A percentile compares a stretch with the other conserved stretches of the same genome.
Evolutionary conservation across 2,888 invertebrate genomes (phyloP).

Genomic region (Isoperla grammatica): DNA sequence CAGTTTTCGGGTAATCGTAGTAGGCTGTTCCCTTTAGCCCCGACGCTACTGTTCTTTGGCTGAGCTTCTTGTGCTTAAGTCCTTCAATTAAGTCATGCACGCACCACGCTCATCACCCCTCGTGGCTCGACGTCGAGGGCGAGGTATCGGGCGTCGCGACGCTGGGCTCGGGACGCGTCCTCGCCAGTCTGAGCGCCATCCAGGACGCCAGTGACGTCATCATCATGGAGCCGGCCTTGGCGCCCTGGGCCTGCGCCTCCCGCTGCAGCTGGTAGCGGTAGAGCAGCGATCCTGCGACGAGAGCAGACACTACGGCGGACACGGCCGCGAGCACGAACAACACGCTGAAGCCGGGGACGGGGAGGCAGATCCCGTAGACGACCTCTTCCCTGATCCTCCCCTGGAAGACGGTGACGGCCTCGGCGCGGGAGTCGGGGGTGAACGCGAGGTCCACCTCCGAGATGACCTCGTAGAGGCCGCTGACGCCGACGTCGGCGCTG

Average conservation of each 20-base stretch:
- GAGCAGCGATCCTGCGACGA: slow-evolving; percentile 78
- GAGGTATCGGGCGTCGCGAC: slow-evolving; percentile 31
- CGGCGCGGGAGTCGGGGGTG: slow-evolving; percentile 71
- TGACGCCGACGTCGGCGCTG: slow-evolving; percentile 84
- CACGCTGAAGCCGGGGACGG: slow-evolving; percentile 82
- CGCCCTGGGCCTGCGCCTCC: slow-evolving; percentile 46
- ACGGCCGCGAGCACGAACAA: slow-evolving; percentile 82
- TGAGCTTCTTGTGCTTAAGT: background rate
- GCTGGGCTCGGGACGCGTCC: slow-evolving; percentile 39
- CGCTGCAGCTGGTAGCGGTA: slow-evolving; percentile 72
- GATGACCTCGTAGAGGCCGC: slow-evolving; percentile 84
- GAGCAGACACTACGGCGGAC: slow-evolving; percentile 79
- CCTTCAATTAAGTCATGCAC: too few relatives aligned
- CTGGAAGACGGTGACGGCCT: slow-evolving; percentile 82
- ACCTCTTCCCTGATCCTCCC: slow-evolving; percentile 84
- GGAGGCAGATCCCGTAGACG: slow-evolving; percentile 87
- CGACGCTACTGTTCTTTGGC: slow-evolving; percentile 4
- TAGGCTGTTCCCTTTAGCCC: too few relatives aligned
- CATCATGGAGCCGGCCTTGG: slow-evolving; percentile 44
- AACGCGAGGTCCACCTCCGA: slow-evolving; percentile 89
- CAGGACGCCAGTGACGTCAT: slow-evolving; percentile 63
- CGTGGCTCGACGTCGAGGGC: background rate
- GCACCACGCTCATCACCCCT: slow-evolving; percentile 6
- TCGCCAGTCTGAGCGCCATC: slow-evolving; percentile 63
- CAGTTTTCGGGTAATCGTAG: too few relatives aligned